phyloP scores from a whole-genome alignment of 2,113 vertebrate species.

The Tenrec ecaudatus region DNA sequence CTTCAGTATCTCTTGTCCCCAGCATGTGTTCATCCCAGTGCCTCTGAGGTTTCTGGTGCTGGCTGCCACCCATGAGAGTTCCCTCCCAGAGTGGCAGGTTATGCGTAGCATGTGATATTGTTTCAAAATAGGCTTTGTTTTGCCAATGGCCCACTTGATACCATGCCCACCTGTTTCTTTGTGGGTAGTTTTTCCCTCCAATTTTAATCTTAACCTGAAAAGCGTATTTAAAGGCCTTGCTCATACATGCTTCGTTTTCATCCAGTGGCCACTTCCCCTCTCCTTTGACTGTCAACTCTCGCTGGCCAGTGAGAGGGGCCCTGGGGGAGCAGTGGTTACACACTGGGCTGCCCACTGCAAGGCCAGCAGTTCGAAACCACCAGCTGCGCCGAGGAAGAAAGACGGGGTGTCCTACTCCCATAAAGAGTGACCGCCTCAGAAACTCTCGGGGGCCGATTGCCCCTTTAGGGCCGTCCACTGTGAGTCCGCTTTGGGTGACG shows the following conservation, averaged over 20 bases:
- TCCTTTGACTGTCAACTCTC: not conserved
- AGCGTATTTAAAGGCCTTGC: not conserved
- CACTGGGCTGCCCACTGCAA: too few species aligned
- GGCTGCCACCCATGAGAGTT: not conserved
- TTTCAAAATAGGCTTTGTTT: constrained; percentile 13
- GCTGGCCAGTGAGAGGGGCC: not conserved
- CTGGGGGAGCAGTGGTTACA: too few species aligned
- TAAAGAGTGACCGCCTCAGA: too few species aligned
- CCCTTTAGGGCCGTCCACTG: too few species aligned
- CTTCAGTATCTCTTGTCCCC: not conserved
- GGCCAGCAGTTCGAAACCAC: too few species aligned
- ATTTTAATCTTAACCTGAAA: not conserved
- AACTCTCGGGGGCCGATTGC: too few species aligned
- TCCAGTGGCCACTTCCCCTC: not conserved
- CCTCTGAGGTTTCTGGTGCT: constrained; percentile 35
- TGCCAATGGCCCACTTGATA: not conserved
- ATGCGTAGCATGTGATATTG: not conserved
- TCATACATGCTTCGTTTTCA: not conserved
- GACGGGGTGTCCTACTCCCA: too few species aligned
- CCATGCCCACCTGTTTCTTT: not conserved
- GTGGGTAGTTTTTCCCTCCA: not conserved
- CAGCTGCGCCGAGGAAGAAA: too few species aligned
- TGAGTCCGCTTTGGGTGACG: too few species aligned
- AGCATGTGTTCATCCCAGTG: constrained; percentile 12
- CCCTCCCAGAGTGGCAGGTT: not conserved